Conservation (phyloP, 2,888 invertebrate genomes). For the Lasioglossum zephyrum region DNA sequence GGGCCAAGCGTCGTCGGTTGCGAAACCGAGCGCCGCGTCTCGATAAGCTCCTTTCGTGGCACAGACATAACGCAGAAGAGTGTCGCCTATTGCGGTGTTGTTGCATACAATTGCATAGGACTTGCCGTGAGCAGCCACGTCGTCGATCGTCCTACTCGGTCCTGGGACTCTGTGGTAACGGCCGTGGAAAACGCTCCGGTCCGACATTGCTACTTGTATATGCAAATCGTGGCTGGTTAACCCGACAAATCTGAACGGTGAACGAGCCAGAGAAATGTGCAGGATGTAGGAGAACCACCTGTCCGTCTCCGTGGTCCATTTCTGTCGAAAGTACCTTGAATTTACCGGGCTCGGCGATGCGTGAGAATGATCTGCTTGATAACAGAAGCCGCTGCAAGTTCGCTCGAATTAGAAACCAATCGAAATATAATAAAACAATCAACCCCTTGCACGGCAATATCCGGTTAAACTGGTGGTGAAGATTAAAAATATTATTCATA, state of each 20-base stretch:
- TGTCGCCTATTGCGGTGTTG: constrained; percentile 49
- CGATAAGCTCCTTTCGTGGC: constrained; percentile 57
- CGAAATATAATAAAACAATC: not conserved
- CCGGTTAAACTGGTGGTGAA: too few relatives aligned
- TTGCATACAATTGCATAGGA: constrained; percentile 52
- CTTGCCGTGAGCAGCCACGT: constrained; percentile 16
- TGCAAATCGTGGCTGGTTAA: constrained; percentile 58
- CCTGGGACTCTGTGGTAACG: constrained; percentile 35
- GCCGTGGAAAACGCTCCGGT: constrained; percentile 56
- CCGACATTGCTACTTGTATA: constrained; percentile 64
- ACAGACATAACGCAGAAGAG: constrained; percentile 39
- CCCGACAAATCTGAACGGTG: constrained; percentile 60
- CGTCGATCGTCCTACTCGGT: constrained; percentile 36
- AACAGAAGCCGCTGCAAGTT: not conserved
- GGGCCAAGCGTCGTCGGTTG: constrained; percentile 37
- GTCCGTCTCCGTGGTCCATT: constrained; percentile 40
- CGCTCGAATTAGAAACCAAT: not conserved
- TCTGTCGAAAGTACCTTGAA: constrained; percentile 8
- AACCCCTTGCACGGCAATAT: not conserved
- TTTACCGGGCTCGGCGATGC: constrained; percentile 20
- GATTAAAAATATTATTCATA: not conserved
- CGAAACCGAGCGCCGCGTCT: constrained; percentile 49
- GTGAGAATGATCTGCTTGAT: constrained; percentile 24
- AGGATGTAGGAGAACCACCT: constrained; percentile 49
- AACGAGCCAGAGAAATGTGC: constrained; percentile 35